phyloP scores from a whole-genome alignment of 1,140 invertebrate genomes.

The Branchinecta lynchi region DNA sequence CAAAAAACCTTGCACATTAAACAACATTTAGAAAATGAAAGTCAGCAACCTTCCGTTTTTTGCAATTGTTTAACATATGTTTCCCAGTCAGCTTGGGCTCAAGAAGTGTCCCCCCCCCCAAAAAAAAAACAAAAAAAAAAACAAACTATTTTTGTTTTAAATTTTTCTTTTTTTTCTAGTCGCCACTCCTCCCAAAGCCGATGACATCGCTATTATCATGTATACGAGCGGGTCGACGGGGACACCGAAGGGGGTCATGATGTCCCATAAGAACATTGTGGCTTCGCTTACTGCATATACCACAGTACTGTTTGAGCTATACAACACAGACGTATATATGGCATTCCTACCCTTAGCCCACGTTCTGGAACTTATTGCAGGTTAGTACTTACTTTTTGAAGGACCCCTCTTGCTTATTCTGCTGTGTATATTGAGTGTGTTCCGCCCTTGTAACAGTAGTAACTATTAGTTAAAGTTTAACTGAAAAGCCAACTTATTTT shows the following conservation, averaged over 20 bases:
- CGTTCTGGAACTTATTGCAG: slow-evolving; percentile 76
- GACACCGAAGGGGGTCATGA: slow-evolving; percentile 38
- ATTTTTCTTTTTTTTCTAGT: slow-evolving; percentile 26
- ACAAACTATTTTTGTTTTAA: not conserved
- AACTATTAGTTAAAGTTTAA: no score
- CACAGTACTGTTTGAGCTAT: slow-evolving; percentile 34
- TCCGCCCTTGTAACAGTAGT: no score
- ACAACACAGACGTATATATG: slow-evolving; percentile 62
- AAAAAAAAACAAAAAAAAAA: no score
- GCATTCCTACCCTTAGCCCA: slow-evolving; percentile 94
- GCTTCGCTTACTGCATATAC: slow-evolving; percentile 72
- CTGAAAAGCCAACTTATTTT: no score
- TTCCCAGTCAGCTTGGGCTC: no score
- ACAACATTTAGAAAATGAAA: no score
- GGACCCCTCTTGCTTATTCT: no score
- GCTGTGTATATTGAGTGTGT: no score
- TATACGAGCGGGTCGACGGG: slow-evolving; percentile 91
- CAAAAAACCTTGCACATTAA: no score
- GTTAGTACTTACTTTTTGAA: slow-evolving; percentile 29
- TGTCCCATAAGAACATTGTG: slow-evolving; percentile 78
- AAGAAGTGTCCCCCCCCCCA: no score
- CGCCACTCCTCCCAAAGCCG: slow-evolving; percentile 40
- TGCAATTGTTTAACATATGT: no score
- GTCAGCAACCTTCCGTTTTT: no score
- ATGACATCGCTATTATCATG: slow-evolving; percentile 85